phyloP scores from a whole-genome alignment of 1,140 invertebrate genomes.

The Tetranychus urticae region DNA sequence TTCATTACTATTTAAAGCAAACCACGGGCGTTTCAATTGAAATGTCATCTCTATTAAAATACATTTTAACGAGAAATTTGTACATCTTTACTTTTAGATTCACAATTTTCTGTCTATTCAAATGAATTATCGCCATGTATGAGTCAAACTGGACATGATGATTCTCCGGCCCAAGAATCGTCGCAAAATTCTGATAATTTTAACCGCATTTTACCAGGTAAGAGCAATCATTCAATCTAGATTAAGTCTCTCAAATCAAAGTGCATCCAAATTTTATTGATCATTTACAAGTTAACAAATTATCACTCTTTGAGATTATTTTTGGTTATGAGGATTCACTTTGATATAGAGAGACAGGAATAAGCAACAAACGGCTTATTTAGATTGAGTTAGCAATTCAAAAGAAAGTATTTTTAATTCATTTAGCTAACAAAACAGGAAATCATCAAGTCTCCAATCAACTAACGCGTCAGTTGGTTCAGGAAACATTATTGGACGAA shows the following conservation, averaged over 20 bases:
- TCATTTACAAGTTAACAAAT: not conserved
- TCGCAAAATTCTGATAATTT: constrained; percentile 2
- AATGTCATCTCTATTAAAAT: too few relatives aligned
- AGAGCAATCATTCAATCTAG: not conserved
- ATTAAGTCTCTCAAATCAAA: not conserved
- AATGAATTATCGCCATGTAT: constrained; percentile 11
- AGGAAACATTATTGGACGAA: constrained; percentile 20
- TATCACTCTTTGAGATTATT: too few relatives aligned
- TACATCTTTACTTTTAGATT: constrained; percentile 9
- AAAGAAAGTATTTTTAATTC: constrained; percentile 2
- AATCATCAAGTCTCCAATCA: constrained; percentile 13
- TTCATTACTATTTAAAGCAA: not conserved
- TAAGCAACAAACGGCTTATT: not conserved
- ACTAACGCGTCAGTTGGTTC: constrained; percentile 19
- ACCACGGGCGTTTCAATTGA: not conserved
- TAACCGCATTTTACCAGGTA: constrained; percentile 3
- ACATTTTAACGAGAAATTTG: too few relatives aligned
- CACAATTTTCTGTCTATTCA: constrained; percentile 16
- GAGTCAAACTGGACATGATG: constrained; percentile 9
- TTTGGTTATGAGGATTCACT: too few relatives aligned
- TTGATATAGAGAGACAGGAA: not conserved
- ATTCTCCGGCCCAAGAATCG: not conserved
- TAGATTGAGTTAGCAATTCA: not conserved
- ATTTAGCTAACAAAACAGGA: constrained; percentile 4
- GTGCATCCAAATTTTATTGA: not conserved